Evolutionary conservation across 2,797 vertebrate genomes (phyloP), one percentile per base, ranked within the genome.

Genomic region (Danionella dracula): DNA sequence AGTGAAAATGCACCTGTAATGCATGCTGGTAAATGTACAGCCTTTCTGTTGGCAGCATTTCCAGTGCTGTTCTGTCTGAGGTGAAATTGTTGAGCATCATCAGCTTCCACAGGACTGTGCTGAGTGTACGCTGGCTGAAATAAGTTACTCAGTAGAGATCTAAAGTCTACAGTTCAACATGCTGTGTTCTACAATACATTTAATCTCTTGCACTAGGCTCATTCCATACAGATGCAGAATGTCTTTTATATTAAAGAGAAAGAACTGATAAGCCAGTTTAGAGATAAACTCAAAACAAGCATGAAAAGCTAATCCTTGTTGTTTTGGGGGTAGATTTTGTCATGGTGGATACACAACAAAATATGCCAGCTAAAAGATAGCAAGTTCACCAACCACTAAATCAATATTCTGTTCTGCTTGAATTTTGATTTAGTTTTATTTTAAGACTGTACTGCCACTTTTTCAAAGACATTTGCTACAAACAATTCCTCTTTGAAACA

Each of bases 1-100:
- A 70, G 74, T 68, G 65, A 51, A 77, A 75, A 72, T 54, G 60
- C 56, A 63, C 59, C 66, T 66, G 34, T 74, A 68, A 75, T 69
- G 74, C 17, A 44, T 37, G 42, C 49, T 65, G 46, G 45, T 55
- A 21, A 76, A 71, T 71, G 60, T 41, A 71, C 69, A 62, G 59
- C 64, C 55, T 61, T 59, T 68, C 46, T 21, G 44, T 27, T 42
- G 48, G 72, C 68, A 29, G 17, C 38, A 31, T 45, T 57, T 46
- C 53, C 58, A 38, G 21, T 48, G 50, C 42, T 49, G 37, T 51
- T 44, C 68, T 62, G 66, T 75, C 68, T 40, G 32, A 73, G 64
- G 29, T 58, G 49, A 60, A 73, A 64, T 60, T 48, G 53, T 57
- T 56, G 31, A 38, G 45, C 68, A 58, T 64, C 71, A 65, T 74